phyloP scores from a whole-genome alignment of 2,888 invertebrate genomes.

The Ischnura elegans region DNA sequence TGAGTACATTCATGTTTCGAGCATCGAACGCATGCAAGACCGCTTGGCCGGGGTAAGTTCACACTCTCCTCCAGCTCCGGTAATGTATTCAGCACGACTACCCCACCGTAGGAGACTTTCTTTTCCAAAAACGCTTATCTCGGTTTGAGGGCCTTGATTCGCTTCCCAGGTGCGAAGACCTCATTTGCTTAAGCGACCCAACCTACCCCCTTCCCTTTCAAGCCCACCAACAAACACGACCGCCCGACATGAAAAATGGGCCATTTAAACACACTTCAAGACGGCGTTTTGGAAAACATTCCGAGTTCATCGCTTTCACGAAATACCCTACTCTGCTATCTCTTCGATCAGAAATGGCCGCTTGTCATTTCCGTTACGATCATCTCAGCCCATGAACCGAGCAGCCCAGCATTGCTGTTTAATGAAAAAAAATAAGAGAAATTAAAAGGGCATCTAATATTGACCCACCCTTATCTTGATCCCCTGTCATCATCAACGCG shows the following conservation, averaged over 20 bases:
- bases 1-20: background rate
- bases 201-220: background rate
- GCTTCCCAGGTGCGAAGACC: conserved; percentile 9
- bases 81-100: background rate
- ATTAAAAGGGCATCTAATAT: conserved; percentile 41
- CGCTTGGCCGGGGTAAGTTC: background rate
- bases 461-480: conserved; percentile 8
- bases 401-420: background rate
- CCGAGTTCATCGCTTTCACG: conserved; percentile 1
- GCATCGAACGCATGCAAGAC: background rate
- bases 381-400: background rate
- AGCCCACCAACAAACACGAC: background rate
- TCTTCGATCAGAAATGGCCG: background rate
- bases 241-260: conserved; percentile 18
- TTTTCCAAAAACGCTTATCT: background rate
- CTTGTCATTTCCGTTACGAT: conserved; percentile 27
- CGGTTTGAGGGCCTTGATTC: background rate
- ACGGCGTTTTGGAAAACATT: conserved; percentile 12
- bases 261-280: background rate
- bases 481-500: background rate
- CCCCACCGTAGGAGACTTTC: background rate
- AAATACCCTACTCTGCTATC: background rate
- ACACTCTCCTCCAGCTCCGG: background rate
- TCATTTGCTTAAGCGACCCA: background rate
- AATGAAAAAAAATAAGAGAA: conserved; percentile 1